Base-by-base conservation (phyloP, 2,113 vertebrate genomes). In the Elephas maximus region DNA sequence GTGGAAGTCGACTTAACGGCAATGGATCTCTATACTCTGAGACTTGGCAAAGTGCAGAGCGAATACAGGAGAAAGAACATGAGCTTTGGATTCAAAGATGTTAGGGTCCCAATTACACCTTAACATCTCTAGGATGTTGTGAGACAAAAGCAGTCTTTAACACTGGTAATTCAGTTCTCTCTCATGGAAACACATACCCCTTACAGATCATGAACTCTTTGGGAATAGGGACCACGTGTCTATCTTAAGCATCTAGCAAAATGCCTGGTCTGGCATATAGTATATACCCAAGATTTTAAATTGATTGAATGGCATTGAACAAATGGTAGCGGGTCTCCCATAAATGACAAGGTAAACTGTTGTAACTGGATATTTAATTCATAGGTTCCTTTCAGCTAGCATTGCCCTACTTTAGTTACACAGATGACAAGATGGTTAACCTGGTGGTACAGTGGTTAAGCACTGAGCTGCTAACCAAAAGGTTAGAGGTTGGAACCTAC, bases 231-330 rank as follows among this genome's bases (percentile, higher is more conserved):
- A 82, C 48, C 18, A 76, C 23, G n/a, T n/a, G 4, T n/a, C 4
- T 89, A 21, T 77, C 48, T 93, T 79, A 79, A 84, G 69, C 33
- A 84, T 20, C 41, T n/a, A 89, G 28, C 30, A 78, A 92, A 88
- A 88, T 93, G 85, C 20, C 69, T 78, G 8, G 37, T 24, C 6
- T 95, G 63, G 33, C 30, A 84, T n/a, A 63, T 6, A 93, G 33
- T 63, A 79, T 44, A 63, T 14, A 84, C 33, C 44, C 44, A 85
- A 44, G 63, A 71, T 41, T 78, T 41, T 71, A 5, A 51, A 63
- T 71, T 92, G 48, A 83, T 57, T 88, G 69, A 73, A 79, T 44
- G 51, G 15, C 57, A 51, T n/a, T 83, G 10, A 95, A 37, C 15
- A 67, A 91, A 78, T 44, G 11, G 44, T 79, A 63, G 65, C 44